Conservation (phyloP, 2,888 invertebrate species). For the Limenitis camilla region DNA sequence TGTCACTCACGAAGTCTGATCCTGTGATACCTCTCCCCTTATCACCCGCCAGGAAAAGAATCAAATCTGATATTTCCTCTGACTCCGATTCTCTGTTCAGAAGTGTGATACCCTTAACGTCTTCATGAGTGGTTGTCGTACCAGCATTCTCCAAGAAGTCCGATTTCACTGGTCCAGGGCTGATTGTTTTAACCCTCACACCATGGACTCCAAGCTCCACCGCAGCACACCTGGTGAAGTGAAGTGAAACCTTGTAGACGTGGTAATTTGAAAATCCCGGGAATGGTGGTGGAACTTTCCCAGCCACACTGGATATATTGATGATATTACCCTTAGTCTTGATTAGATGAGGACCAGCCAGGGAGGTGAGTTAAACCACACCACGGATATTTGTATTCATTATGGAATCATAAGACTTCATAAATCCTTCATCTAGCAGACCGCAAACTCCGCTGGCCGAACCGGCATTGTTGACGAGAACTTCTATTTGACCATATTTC, state of each 20-base stretch:
- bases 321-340: slow-evolving; percentile 32
- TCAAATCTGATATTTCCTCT: slow-evolving; percentile 32
- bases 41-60: slow-evolving; percentile 30
- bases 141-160: slow-evolving; percentile 27
- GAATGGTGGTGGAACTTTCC: slow-evolving; percentile 6
- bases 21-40: slow-evolving; percentile 34
- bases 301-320: slow-evolving; percentile 17
- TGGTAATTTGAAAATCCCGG: slow-evolving; percentile 25
- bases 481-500: slow-evolving; percentile 32
- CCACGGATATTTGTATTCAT: slow-evolving; percentile 28
- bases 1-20: slow-evolving; percentile 27
- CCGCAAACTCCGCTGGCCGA: slow-evolving; percentile 14
- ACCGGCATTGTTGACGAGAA: slow-evolving; percentile 39
- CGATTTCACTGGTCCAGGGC: slow-evolving; percentile 18
- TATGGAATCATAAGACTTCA: slow-evolving; percentile 12
- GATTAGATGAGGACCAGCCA: slow-evolving; percentile 31
- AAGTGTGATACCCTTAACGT: slow-evolving; percentile 16
- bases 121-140: slow-evolving; percentile 21
- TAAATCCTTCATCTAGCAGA: slow-evolving; percentile 23
- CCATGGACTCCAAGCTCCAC: slow-evolving; percentile 15
- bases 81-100: slow-evolving; percentile 28
- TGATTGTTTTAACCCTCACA: slow-evolving; percentile 9
- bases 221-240: slow-evolving; percentile 15
- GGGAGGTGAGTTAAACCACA: slow-evolving; percentile 27
- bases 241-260: slow-evolving; percentile 22